Base-by-base conservation (phyloP, 1,140 invertebrate genomes). In the Gonioctena quinquepunctata region DNA sequence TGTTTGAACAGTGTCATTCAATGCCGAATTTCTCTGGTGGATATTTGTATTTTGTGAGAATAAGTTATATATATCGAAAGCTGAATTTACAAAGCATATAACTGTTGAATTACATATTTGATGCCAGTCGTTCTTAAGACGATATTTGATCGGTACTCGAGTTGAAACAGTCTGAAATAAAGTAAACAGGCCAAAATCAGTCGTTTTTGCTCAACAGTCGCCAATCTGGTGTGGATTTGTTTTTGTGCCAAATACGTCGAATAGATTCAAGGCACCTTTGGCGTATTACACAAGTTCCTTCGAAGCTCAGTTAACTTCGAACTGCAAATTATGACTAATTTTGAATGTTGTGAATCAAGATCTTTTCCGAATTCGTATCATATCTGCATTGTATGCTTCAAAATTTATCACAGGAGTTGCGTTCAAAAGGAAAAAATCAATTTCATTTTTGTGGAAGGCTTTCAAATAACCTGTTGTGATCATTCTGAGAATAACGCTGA, bases 201-300 rank as follows among this genome's bases (percentile, higher is more conserved):
- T n/a, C n/a, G n/a, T n/a, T n/a, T n/a, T n/a, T n/a, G n/a, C n/a
- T n/a, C n/a, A 33, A 42, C 11, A 42, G 28, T 54, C 11, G 11
- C 18, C 18, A 2, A 54, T 54, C 50, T 19, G 50, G 13, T 7
- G 16, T n/a, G 50, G 50, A 52, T 52, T 52, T 52, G 50, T 52
- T 52, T 54, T 5, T 54, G 18, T 54, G n/a, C 50, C 50, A 54
- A 54, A 54, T 16, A 54, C 50, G 50, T 54, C 18, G 50, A 52
- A 19, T 52, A 19, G 50, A 21, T 3, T 54, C 18, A 54, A 54
- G 50, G 50, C 50, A 54, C 13, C 50, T n/a, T 54, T 54, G 18
- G 50, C 50, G 50, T 19, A 54, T 54, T 16, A 42, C 11, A 1
- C 13, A 54, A 54, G n/a, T 21, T 54, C 18, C 4, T 4, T 2